These are phyloP conservation scores for Phalera bucephala DNA, from an alignment of 2,888 invertebrate species.

Conservation along the genomic window DNA sequence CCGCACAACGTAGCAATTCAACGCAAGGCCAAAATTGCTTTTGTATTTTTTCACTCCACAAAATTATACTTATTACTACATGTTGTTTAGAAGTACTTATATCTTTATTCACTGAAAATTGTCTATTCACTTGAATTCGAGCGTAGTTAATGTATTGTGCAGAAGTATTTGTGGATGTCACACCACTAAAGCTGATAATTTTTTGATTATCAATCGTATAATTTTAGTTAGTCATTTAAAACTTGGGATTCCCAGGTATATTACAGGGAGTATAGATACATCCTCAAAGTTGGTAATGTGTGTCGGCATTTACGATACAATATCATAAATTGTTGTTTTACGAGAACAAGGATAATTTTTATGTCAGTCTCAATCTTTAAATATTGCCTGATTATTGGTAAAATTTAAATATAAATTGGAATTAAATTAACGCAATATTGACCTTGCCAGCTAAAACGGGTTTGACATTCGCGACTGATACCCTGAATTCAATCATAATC, in stretches of 20 bases:
- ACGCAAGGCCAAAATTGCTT: slow-evolving; percentile 71
- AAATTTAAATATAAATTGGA: slow-evolving; percentile 46
- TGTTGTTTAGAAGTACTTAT: slow-evolving; percentile 32
- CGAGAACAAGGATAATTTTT: too few relatives aligned
- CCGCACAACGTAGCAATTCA: slow-evolving; percentile 64
- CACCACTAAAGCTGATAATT: too few relatives aligned
- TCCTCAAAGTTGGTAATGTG: too few relatives aligned
- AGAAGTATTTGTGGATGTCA: too few relatives aligned
- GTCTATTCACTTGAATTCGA: slow-evolving; percentile 12
- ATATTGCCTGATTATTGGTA: slow-evolving; percentile 15
- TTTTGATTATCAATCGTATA: too few relatives aligned
- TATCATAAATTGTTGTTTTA: too few relatives aligned
- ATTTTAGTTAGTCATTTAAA: too few relatives aligned
- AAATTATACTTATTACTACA: slow-evolving; percentile 47
- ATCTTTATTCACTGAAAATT: slow-evolving; percentile 19
- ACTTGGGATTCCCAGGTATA: too few relatives aligned
- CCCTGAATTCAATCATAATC: slow-evolving; percentile 49
- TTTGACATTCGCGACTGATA: slow-evolving; percentile 61
- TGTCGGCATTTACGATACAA: too few relatives aligned
- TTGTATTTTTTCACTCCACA: slow-evolving; percentile 53
- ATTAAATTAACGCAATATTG: slow-evolving; percentile 55
- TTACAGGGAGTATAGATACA: too few relatives aligned
- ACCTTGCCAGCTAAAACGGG: slow-evolving; percentile 71
- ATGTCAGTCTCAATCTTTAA: background rate
- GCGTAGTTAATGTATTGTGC: too few relatives aligned